These are phyloP conservation scores for Ellobius talpinus DNA, from an alignment of 2,113 vertebrate genomes.

Conservation along the genomic window DNA sequence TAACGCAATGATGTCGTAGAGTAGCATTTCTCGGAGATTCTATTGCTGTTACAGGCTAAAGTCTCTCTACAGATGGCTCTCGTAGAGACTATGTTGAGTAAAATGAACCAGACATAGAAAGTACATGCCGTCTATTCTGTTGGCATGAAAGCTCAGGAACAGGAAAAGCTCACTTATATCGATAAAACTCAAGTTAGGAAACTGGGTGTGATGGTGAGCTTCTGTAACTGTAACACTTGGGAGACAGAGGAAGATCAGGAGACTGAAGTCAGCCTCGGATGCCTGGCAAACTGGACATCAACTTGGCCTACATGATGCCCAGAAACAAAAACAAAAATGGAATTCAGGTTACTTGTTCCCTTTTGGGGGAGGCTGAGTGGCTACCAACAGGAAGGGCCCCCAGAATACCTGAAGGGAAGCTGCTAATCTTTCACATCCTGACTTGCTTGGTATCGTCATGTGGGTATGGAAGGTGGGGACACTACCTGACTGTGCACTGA, in stretches of 20 bases:
- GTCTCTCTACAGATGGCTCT: neutral
- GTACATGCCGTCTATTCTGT: neutral
- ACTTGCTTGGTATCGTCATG: neutral
- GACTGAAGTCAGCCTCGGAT: neutral
- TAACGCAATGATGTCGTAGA: neutral
- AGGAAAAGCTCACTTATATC: neutral
- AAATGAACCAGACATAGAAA: neutral
- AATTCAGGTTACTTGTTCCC: neutral
- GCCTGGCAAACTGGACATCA: neutral
- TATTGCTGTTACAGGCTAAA: neutral
- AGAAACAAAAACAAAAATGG: neutral
- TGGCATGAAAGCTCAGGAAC: neutral
- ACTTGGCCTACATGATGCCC: neutral
- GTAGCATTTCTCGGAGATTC: neutral
- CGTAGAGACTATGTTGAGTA: neutral
- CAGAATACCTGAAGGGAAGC: neutral
- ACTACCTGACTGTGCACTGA: neutral
- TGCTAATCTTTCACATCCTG: neutral
- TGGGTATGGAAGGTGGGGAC: neutral
- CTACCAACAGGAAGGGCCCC: neutral
- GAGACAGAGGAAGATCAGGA: neutral
- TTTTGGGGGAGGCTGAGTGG: neutral
- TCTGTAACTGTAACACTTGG: neutral
- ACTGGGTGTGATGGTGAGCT: neutral
- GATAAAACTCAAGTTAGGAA: neutral